A percentile compares a stretch with the other conserved stretches of the same genome.
Conservation (phyloP, 2,113 vertebrate genomes). For the Platycercus adscitus region DNA sequence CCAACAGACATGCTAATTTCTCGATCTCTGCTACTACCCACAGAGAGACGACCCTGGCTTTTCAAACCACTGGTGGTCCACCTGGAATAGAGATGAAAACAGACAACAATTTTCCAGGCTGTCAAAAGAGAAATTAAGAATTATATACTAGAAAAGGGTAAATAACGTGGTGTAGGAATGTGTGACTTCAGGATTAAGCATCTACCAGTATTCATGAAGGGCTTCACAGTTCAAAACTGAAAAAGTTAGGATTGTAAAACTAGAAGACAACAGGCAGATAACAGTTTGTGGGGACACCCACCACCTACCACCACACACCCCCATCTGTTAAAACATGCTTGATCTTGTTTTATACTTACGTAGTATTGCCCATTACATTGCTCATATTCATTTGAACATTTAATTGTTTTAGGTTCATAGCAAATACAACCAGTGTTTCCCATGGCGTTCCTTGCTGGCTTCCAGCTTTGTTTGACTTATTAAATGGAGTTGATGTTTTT, state of each 20-base stretch:
- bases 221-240: neutral
- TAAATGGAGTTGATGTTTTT: constrained; percentile 92
- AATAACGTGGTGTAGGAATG: neutral
- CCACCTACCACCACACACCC: neutral
- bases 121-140: neutral
- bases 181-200: neutral
- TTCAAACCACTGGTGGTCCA: constrained; percentile 99
- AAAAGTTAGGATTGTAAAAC: neutral
- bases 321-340: neutral
- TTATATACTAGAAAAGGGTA: neutral
- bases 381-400: constrained; percentile 99
- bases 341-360: constrained; percentile 76
- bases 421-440: constrained; percentile 98
- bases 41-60: constrained; percentile 96
- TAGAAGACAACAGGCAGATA: neutral
- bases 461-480: constrained; percentile 87
- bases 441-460: constrained; percentile 93
- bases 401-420: constrained; percentile 96
- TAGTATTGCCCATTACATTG: constrained; percentile 99
- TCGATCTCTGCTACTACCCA: constrained; percentile 94
- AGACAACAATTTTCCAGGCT: neutral
- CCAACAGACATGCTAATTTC: constrained; percentile 99
- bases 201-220: neutral
- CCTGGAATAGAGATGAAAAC: constrained; percentile 67
- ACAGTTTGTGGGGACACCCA: neutral